Conservation (phyloP, 2,113 vertebrate genomes). For the Lasiurus borealis region DNA sequence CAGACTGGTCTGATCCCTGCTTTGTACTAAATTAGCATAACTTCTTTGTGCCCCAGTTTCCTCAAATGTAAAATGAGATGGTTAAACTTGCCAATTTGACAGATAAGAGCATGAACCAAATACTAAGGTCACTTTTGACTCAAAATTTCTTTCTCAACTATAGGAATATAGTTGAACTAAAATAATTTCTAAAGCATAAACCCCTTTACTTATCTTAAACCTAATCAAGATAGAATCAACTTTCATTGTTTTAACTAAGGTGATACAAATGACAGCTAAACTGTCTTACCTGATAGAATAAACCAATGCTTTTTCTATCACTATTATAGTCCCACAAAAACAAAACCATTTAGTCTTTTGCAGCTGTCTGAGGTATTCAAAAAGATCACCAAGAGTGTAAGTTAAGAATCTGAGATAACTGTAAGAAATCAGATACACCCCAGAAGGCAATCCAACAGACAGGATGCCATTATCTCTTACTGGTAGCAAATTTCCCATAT, state of each 20-base stretch:
- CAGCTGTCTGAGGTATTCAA: neutral
- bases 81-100: slow-evolving; percentile 50
- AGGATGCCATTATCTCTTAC: slow-evolving; percentile 37
- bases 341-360: slow-evolving; percentile 2
- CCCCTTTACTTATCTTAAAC: slow-evolving; percentile 27
- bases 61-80: slow-evolving; percentile 45
- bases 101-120: slow-evolving; percentile 30
- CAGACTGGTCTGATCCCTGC: neutral
- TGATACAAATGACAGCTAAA: neutral
- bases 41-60: neutral
- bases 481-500: slow-evolving; percentile 48
- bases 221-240: neutral
- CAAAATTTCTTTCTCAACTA: slow-evolving; percentile 33
- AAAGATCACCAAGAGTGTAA: slow-evolving; percentile 38
- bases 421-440: slow-evolving; percentile 50
- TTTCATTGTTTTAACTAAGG: slow-evolving; percentile 52
- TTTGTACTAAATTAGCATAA: neutral
- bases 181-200: slow-evolving; percentile 4
- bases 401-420: slow-evolving; percentile 53
- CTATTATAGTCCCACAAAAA: slow-evolving; percentile 1
- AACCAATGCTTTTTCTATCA: neutral
- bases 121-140: neutral
- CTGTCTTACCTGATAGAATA: neutral
- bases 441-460: slow-evolving; percentile 29
- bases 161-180: slow-evolving; percentile 4